Conservation (phyloP, 2,113 vertebrate species). For the Neogobius melanostomus region DNA sequence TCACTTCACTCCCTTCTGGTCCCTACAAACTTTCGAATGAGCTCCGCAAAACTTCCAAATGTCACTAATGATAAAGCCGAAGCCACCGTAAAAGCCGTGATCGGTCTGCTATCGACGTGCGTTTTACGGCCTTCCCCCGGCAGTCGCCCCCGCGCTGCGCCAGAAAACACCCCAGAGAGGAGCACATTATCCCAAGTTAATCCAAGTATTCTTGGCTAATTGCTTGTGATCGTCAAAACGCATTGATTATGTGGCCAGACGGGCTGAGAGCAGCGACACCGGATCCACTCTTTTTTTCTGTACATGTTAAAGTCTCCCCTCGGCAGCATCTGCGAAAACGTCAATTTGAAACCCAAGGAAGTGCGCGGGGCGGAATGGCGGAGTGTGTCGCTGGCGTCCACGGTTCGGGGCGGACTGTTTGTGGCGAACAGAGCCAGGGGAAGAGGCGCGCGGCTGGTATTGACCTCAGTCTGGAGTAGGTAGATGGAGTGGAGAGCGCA, state of each 20-base stretch:
- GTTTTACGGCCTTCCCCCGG: neutral
- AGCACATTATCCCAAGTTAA: neutral
- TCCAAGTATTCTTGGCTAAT: neutral
- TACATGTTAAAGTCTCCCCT: neutral
- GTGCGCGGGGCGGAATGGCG: neutral
- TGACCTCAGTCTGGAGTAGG: neutral
- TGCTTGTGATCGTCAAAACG: neutral
- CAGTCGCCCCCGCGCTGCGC: neutral
- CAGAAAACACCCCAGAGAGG: neutral
- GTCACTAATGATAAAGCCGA: neutral
- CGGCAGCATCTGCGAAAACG: neutral
- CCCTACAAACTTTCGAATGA: neutral
- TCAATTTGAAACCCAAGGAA: neutral
- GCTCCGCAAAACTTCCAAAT: neutral
- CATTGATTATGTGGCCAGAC: constrained; percentile 2
- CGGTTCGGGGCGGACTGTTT: neutral
- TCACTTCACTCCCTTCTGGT: no score
- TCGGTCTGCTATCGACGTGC: neutral
- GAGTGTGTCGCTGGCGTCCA: no score
- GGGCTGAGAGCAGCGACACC: neutral
- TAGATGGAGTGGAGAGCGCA: neutral
- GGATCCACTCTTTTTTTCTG: neutral
- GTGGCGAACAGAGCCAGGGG: neutral
- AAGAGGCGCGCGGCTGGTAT: neutral
- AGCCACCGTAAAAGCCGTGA: neutral